Evolutionary conservation across 2,888 invertebrate genomes (phyloP), one percentile per base, ranked within the genome.

Genomic region (Petrophora chlorosata): DNA sequence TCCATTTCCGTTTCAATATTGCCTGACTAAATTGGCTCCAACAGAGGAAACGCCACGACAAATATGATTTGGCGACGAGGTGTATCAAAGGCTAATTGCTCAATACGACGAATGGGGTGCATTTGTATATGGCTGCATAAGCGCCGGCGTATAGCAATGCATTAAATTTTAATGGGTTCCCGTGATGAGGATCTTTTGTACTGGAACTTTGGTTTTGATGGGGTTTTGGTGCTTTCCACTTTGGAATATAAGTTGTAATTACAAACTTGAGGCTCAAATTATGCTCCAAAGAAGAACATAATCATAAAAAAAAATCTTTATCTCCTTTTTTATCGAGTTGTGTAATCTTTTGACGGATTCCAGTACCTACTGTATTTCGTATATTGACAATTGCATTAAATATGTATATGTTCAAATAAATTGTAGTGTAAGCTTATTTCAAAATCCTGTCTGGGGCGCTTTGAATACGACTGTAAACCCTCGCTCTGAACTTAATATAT

Each of bases 51-150:
- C 75, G 70, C 73, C 66, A 72, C 68, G 56, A 74, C 74, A 80
- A 85, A 85, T 82, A 78, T 78, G 77, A 83, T 85, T 85, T 79
- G 70, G 70, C 65, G 73, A 75, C 78, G 71, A 74, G 73, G 70
- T 76, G 66, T 77, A 82, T 86, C 82, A 84, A 82, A 84, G 75
- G 77, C 73, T 84, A 83, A 85, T 84, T 82, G 78, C 73, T 63
- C 67, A 63, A 70, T 76, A 63, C 60, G 61, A 54, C 61, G 59
- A 65, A 65, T 67, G 61, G 45, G 54, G 54, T 41, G 55, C 58
- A 52, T 56, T 39, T 50, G 53, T 48, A 47, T 26, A 33, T 36
- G 9, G 5, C 16, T 19, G 23, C 19, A 10, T 15, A 30, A 17
- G 15, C 39, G 16, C n/a, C n/a, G n/a, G n/a, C n/a, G 10, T 40